A percentile compares a stretch with the other conserved stretches of the same genome.
These are phyloP conservation scores for Rhimphoctona megacephalus DNA, from an alignment of 2,888 invertebrate species.

Conservation along the genomic window DNA sequence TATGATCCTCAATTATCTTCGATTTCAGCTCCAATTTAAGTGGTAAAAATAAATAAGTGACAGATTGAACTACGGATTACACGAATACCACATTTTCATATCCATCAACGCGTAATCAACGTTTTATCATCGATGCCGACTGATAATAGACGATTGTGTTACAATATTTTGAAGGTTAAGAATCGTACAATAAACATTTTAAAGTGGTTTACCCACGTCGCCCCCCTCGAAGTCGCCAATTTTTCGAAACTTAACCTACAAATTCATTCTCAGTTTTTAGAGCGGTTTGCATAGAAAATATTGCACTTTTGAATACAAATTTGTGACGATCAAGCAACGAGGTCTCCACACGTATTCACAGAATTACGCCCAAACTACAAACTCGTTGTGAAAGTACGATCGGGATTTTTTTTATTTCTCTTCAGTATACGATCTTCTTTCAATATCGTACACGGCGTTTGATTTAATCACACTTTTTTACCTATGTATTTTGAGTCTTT, in stretches of 20 bases:
- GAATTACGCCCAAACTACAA: background rate
- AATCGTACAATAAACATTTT: background rate
- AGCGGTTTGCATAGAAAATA: background rate
- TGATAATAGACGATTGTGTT: background rate
- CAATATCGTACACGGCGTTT: background rate
- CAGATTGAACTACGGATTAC: background rate
- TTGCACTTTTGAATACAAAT: background rate
- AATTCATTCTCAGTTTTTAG: background rate
- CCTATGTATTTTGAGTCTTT: background rate
- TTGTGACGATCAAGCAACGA: background rate
- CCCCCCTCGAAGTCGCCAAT: background rate
- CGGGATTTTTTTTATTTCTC: background rate
- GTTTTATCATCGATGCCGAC: background rate
- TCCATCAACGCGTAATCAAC: slow-evolving; percentile 16
- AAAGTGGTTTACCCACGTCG: slow-evolving; percentile 6
- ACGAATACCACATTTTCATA: slow-evolving; percentile 8
- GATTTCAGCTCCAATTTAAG: background rate
- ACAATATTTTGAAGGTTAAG: slow-evolving; percentile 2
- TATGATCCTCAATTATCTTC: background rate
- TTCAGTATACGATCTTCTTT: background rate
- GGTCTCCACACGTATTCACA: background rate
- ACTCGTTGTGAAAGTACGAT: background rate
- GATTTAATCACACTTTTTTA: background rate
- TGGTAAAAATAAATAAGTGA: background rate
- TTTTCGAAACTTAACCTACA: slow-evolving; percentile 20